A percentile compares a stretch with the other conserved stretches of the same genome.
These are phyloP conservation scores for Drosophila aldrichi DNA, from an alignment of 2,888 invertebrate species.

Conservation along the genomic window DNA sequence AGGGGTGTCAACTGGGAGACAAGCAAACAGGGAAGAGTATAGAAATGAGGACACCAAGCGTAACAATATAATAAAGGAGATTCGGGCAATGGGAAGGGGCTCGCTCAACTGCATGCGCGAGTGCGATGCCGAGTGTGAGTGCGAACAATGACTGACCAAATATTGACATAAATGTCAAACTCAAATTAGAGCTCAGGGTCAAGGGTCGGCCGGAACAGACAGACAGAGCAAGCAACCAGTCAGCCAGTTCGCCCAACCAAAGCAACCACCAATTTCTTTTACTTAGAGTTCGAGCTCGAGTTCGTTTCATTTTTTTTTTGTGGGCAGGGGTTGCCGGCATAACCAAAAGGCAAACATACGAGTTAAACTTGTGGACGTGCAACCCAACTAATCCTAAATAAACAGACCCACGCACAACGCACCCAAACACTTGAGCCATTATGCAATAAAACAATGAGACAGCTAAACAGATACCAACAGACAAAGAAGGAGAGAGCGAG, in stretches of 20 bases:
- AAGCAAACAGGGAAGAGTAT: slow-evolving; percentile 27
- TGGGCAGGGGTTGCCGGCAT: slow-evolving; percentile 40
- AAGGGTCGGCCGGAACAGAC: slow-evolving; percentile 64
- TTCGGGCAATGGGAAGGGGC: not conserved
- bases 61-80: slow-evolving; percentile 75
- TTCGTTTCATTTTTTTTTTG: not conserved
- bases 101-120: slow-evolving; percentile 38
- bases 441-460: slow-evolving; percentile 75
- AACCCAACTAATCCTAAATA: slow-evolving; percentile 68
- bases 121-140: slow-evolving; percentile 50
- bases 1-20: slow-evolving; percentile 34
- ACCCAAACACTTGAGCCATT: slow-evolving; percentile 67
- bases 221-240: slow-evolving; percentile 3
- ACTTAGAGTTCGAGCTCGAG: not conserved
- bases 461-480: slow-evolving; percentile 12
- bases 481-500: not conserved
- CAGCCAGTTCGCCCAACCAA: not conserved
- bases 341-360: slow-evolving; percentile 54
- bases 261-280: slow-evolving; percentile 32
- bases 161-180: slow-evolving; percentile 83
- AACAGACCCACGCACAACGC: slow-evolving; percentile 55
- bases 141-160: slow-evolving; percentile 81
- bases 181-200: slow-evolving; percentile 82
- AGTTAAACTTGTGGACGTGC: slow-evolving; percentile 50
- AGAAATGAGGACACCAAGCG: slow-evolving; percentile 70